These are phyloP conservation scores for Microplitis deprimator DNA, from an alignment of 2,888 invertebrate species.

Conservation along the genomic window DNA sequence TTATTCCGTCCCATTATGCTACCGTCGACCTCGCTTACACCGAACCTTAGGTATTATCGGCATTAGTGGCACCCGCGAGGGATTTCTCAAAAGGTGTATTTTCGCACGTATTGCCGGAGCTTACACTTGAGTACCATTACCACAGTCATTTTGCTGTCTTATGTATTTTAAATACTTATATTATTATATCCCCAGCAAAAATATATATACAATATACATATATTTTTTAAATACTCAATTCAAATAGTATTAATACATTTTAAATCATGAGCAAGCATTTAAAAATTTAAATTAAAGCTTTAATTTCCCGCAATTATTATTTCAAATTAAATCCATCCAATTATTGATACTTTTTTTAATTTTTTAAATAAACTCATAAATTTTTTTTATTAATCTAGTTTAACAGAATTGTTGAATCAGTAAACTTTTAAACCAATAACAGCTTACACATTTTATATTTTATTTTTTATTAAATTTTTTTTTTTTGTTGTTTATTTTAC, in stretches of 20 bases:
- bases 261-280: no score
- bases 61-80: slow-evolving; percentile 48
- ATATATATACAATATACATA: not conserved
- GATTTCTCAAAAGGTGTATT: slow-evolving; percentile 42
- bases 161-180: not conserved
- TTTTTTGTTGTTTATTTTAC: not conserved
- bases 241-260: not conserved
- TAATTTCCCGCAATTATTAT: no score
- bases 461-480: not conserved
- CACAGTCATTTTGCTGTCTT: slow-evolving; percentile 18
- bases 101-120: slow-evolving; percentile 49
- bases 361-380: no score
- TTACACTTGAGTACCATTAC: slow-evolving; percentile 33
- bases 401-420: slow-evolving; percentile 18
- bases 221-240: not conserved
- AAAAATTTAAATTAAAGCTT: no score
- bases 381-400: no score
- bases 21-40: slow-evolving; percentile 48
- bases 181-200: not conserved
- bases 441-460: slow-evolving; percentile 9
- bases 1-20: slow-evolving; percentile 50
- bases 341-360: no score
- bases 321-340: no score
- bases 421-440: slow-evolving; percentile 38
- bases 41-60: slow-evolving; percentile 53